A percentile compares a stretch with the other conserved stretches of the same genome.
Conservation (phyloP, 2,888 invertebrate species). For the Atherix ibis region DNA sequence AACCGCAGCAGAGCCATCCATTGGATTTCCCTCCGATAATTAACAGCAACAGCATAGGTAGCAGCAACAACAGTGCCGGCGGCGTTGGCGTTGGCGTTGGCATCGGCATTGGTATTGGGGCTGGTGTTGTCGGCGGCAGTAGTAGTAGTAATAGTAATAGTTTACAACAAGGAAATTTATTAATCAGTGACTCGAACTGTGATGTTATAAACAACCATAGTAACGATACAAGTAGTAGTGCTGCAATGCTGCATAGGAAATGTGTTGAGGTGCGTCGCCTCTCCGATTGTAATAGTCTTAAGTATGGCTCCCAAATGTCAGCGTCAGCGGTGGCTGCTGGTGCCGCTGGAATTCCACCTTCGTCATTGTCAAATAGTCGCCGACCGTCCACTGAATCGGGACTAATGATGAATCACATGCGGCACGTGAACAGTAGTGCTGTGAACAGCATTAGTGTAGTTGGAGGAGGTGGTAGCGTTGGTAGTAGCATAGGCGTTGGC, state of each 20-base stretch:
- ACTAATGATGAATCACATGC: conserved; percentile 15
- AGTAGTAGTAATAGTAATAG: conserved; percentile 17
- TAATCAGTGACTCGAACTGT: conserved; percentile 29
- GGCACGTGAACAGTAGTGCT: conserved; percentile 18
- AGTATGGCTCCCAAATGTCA: conserved; percentile 11
- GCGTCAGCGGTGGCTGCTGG: conserved; percentile 11
- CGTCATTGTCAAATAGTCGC: conserved; percentile 21
- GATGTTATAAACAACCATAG: conserved; percentile 27
- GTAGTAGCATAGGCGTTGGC: not conserved
- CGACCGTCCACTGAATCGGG: conserved; percentile 38
- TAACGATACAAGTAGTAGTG: conserved; percentile 13
- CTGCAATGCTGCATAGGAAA: conserved; percentile 22
- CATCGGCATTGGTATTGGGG: conserved; percentile 5
- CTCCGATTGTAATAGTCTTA: conserved; percentile 31
- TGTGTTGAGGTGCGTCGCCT: conserved; percentile 36
- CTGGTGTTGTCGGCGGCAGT: conserved; percentile 6
- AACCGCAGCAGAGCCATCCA: not conserved
- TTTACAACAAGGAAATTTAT: conserved; percentile 15
- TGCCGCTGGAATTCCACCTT: conserved; percentile 17
- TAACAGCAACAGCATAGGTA: conserved; percentile 4
- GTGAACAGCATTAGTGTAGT: too few species aligned
- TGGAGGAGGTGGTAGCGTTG: not conserved
- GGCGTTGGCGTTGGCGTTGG: conserved; percentile 3
- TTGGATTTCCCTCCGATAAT: not conserved
- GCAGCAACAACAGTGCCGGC: conserved; percentile 1